These are phyloP conservation scores for Notamacropus eugenii DNA, from an alignment of 2,797 vertebrate species.

Conservation along the genomic window DNA sequence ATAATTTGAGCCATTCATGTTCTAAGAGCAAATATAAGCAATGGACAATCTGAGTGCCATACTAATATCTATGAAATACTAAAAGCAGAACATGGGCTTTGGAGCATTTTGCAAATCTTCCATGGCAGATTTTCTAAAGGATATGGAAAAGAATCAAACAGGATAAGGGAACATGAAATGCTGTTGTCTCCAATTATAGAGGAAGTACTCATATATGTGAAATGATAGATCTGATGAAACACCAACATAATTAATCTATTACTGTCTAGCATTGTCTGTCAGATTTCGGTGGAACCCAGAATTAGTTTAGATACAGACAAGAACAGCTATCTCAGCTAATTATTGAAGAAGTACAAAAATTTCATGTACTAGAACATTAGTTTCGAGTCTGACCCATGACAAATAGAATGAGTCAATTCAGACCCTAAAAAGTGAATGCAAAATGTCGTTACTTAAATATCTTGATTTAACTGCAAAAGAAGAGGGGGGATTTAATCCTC, in stretches of 20 bases:
- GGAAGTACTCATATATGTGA: neutral
- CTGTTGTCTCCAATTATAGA: neutral
- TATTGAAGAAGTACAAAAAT: neutral
- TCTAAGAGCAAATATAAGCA: neutral
- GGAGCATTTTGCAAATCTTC: neutral
- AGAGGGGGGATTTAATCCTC: neutral
- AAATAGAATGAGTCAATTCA: neutral
- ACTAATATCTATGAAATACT: neutral
- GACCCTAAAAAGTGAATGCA: neutral
- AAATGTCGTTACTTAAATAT: neutral
- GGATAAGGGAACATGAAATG: neutral
- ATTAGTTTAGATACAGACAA: neutral
- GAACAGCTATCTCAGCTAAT: neutral
- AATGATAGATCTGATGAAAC: neutral
- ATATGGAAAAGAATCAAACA: too few species aligned
- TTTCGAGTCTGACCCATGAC: neutral
- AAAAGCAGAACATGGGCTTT: neutral
- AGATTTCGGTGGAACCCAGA: neutral
- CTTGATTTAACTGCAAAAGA: neutral
- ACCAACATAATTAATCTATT: neutral
- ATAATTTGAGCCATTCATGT: neutral
- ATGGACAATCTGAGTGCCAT: neutral
- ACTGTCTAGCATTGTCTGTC: neutral
- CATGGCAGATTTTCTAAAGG: neutral
- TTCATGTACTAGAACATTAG: neutral